phyloP scores from a whole-genome alignment of 2,888 invertebrate genomes.

The Trimorus sp. region DNA sequence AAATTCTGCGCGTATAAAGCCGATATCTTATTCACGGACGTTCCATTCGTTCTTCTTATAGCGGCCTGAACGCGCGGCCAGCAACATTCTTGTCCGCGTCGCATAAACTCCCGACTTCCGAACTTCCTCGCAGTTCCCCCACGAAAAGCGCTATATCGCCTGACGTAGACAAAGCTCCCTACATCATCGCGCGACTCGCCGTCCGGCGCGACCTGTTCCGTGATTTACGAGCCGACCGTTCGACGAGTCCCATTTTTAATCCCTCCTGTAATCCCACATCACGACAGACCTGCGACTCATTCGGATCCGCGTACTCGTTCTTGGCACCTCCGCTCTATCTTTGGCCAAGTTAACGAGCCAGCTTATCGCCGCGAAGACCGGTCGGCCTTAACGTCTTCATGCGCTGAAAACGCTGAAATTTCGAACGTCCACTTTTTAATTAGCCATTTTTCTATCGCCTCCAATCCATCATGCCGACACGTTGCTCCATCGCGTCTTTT shows the following conservation, averaged over 20 bases:
- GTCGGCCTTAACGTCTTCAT: constrained; percentile 51
- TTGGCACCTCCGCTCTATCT: constrained; percentile 38
- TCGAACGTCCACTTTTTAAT: constrained; percentile 35
- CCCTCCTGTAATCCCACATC: background rate
- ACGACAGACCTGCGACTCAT: background rate
- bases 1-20: constrained; percentile 72
- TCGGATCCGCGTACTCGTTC: constrained; percentile 11
- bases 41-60: constrained; percentile 80
- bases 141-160: constrained; percentile 45
- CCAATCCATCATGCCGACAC: constrained; percentile 34
- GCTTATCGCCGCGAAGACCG: constrained; percentile 53
- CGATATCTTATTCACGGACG: constrained; percentile 81
- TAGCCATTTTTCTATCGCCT: constrained; percentile 32
- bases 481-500: constrained; percentile 38
- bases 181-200: constrained; percentile 16
- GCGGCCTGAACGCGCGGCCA: constrained; percentile 71
- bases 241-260: constrained; percentile 3
- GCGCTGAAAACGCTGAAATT: constrained; percentile 45
- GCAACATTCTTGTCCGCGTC: constrained; percentile 79
- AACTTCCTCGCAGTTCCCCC: constrained; percentile 62
- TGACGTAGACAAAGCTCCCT: constrained; percentile 33
- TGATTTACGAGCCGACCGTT: background rate
- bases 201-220: too few species aligned
- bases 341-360: constrained; percentile 49
- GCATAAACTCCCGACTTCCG: constrained; percentile 76